Evolutionary conservation across 2,888 invertebrate genomes (phyloP).

Genomic region (Candidula unifasciata): DNA sequence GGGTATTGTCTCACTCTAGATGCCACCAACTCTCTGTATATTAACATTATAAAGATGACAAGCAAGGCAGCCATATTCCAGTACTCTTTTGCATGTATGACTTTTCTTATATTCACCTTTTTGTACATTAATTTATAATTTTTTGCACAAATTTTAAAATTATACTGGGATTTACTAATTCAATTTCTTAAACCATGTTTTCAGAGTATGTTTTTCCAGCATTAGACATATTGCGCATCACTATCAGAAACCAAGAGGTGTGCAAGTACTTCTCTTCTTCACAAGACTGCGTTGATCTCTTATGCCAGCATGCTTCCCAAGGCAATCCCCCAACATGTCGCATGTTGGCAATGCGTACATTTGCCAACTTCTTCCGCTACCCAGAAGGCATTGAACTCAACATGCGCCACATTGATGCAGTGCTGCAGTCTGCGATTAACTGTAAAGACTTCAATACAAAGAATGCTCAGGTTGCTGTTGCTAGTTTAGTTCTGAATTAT

Average conservation of each 20-base stretch:
- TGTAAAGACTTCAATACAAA: conserved; percentile 68
- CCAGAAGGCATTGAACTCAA: conserved; percentile 74
- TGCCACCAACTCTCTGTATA: too few relatives aligned
- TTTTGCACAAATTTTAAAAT: not conserved
- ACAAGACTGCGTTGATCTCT: conserved; percentile 76
- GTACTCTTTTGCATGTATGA: too few relatives aligned
- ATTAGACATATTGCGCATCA: conserved; percentile 90
- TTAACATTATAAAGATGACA: too few relatives aligned
- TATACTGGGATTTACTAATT: conserved; percentile 15
- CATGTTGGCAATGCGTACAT: conserved; percentile 79
- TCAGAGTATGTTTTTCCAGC: conserved; percentile 90
- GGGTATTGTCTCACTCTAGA: too few relatives aligned
- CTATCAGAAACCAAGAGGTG: conserved; percentile 85
- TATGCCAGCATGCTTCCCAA: conserved; percentile 77
- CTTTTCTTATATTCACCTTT: too few relatives aligned
- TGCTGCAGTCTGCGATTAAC: conserved; percentile 64
- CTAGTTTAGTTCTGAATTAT: conserved; percentile 86
- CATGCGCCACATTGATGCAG: conserved; percentile 62
- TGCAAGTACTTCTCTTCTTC: conserved; percentile 80
- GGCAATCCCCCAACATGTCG: conserved; percentile 74
- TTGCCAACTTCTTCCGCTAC: conserved; percentile 90
- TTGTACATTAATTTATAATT: not conserved
- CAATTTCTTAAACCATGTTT: conserved; percentile 45
- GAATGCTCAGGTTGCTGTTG: conserved; percentile 84
- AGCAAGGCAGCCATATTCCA: too few relatives aligned